Evolutionary conservation across 2,888 invertebrate genomes (phyloP).

Genomic region (Eupithecia pulchellata): DNA sequence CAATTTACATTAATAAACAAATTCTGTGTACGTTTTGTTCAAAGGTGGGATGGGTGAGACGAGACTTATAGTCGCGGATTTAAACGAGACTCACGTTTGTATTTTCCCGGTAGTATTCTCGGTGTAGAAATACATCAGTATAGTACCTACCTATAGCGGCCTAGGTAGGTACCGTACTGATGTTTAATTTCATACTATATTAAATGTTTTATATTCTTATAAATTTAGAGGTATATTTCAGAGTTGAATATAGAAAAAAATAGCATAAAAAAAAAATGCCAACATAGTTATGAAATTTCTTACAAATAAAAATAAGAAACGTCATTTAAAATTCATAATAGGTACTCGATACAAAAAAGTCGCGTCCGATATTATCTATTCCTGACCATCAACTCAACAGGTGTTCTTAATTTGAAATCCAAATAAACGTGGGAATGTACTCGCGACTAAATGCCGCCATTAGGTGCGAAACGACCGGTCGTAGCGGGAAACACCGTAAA

Average conservation of each 20-base stretch:
- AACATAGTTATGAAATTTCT: not conserved
- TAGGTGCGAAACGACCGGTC: conserved; percentile 52
- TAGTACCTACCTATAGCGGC: too few species aligned
- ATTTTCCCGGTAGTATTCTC: not conserved
- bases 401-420: conserved; percentile 76
- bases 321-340: not conserved
- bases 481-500: conserved; percentile 51
- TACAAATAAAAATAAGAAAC: not conserved
- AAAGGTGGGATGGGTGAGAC: conserved; percentile 1
- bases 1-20: conserved; percentile 76
- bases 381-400: conserved; percentile 64
- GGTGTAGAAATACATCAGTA: not conserved
- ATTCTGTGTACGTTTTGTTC: conserved; percentile 58
- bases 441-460: conserved; percentile 59
- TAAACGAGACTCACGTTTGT: not conserved
- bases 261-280: too few species aligned
- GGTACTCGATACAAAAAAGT: not conserved
- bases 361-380: conserved; percentile 22
- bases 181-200: too few species aligned
- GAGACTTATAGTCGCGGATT: conserved; percentile 23
- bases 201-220: too few species aligned
- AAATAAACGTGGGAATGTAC: conserved; percentile 66
- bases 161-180: too few species aligned
- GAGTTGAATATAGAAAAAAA: too few species aligned
- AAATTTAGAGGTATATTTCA: too few species aligned